Evolutionary conservation across 2,888 invertebrate species (phyloP), one percentile per base, ranked within the genome.

Genomic region (Pyrrhia umbra): DNA sequence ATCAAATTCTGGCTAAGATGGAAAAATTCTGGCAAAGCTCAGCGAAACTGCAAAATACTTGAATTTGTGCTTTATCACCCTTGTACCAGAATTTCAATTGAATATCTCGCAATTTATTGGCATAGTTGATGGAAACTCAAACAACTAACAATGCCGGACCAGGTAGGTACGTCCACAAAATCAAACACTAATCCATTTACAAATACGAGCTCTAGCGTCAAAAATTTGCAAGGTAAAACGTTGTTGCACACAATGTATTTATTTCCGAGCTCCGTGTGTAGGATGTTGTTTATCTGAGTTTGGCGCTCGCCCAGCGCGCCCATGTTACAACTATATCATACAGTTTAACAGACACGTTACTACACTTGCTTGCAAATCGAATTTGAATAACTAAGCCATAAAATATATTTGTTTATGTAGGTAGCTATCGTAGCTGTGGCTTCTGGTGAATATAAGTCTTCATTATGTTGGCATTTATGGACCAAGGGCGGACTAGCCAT

Each of bases 231-330:
- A n/a, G 34, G 34, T 34, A 34, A n/a, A 13, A 34, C n/a, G 34
- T 23, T 43, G 18, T 25, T 1, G 15, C 34, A 30, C 68, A 37
- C 25, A 51, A 42, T 37, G 75, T 69, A 30, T 59, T 40, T 67
- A 40, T 68, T 62, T 65, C 57, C 39, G 27, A 16, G 30, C 55
- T 66, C 43, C 57, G 25, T 49, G 74, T 67, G 10, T 43, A 56
- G 68, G 45, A 45, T 51, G 47, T 77, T 63, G 65, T 78, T 70
- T 75, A 80, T 78, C 78, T 62, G 46, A 59, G 68, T 39, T 70
- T 80, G 78, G 78, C 78, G 57, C 65, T 30, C 65, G 55, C 61
- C 81, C 78, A 78, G 67, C 55, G 30, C 45, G 20, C 37, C 59
- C 45, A 6, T 40, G 49, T 37, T 62, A 71, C 77, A 70, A 63